Evolutionary conservation across 2,797 vertebrate species (phyloP), one percentile per base, ranked within the genome.

Genomic region (Tamandua tetradactyla): DNA sequence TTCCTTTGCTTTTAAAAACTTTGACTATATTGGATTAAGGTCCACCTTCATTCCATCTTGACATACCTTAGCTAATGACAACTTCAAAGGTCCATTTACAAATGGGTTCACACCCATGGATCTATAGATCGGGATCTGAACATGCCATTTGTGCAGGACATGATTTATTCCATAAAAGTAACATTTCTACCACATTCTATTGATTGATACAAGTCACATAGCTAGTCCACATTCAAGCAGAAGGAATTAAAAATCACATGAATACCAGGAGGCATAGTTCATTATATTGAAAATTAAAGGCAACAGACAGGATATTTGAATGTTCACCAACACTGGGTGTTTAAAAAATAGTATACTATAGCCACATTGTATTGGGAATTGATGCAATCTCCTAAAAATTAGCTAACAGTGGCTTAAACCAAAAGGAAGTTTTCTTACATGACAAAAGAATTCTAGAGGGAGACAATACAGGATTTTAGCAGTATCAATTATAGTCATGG

Each of bases 401-500:
- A 55, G 61, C 5, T 62, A 52, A 47, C 1, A 30, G 7, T 3
- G 44, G 2, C 32, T 17, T 75, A 35, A 91, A 22, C 4, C 30
- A 47, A 82, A 66, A 64, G 22, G 3, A 75, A 55, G 69, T 81
- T 12, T n/a, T 32, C 12, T 14, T 71, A 59, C 0, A 3, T n/a
- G 20, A 47, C 7, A 35, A 66, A 72, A 40, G 75, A 52, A 62
- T 2, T 2, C 14, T 32, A 76, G 15, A 35, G 52, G 3, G 35
- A 76, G 13, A 61, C 1, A 35, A 2, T 4, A 32, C 1, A 9
- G 5, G 2, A n/a, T 66, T 44, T 1, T n/a, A 66, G 0, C 37
- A n/a, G 10, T 71, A 32, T 96, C 22, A n/a, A 2, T 35, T 20
- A 49, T 25, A 55, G 5, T 20, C 15, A 20, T 2, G 1, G 5